Percentiles rank a stretch among this genome's conserved stretches.
Conservation (phyloP, 2,113 vertebrate genomes). For the Heptranchias perlo region DNA sequence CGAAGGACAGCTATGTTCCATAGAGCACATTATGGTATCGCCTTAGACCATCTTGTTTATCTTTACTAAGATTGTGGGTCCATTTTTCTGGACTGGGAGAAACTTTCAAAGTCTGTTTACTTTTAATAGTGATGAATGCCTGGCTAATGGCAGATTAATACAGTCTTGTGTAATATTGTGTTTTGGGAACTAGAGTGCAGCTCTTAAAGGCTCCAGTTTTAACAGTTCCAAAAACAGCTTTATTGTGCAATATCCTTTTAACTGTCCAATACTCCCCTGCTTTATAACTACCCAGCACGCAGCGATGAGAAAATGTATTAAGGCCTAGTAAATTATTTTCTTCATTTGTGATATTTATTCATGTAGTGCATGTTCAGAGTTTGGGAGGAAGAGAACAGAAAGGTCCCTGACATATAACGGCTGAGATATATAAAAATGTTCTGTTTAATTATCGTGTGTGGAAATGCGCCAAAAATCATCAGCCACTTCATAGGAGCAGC, state of each 20-base stretch:
- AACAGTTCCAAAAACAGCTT: constrained; percentile 14
- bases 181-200: neutral
- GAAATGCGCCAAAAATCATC: neutral
- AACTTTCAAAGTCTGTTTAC: neutral
- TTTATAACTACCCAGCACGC: neutral
- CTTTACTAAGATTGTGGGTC: neutral
- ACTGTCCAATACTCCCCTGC: neutral
- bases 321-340: neutral
- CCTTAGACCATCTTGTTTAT: neutral
- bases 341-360: neutral
- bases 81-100: constrained; percentile 1
- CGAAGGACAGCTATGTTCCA: neutral
- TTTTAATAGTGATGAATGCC: constrained; percentile 5
- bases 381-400: neutral
- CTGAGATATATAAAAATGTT: neutral
- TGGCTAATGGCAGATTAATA: constrained; percentile 5
- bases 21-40: neutral
- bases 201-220: neutral
- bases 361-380: no score
- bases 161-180: neutral
- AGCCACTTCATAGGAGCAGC: neutral
- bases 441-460: neutral
- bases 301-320: neutral
- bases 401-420: no score
- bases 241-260: neutral